Percentiles rank a stretch among this genome's conserved stretches.
Evolutionary conservation across 2,113 vertebrate species (phyloP).

Genomic region (Cichladusa arquata): DNA sequence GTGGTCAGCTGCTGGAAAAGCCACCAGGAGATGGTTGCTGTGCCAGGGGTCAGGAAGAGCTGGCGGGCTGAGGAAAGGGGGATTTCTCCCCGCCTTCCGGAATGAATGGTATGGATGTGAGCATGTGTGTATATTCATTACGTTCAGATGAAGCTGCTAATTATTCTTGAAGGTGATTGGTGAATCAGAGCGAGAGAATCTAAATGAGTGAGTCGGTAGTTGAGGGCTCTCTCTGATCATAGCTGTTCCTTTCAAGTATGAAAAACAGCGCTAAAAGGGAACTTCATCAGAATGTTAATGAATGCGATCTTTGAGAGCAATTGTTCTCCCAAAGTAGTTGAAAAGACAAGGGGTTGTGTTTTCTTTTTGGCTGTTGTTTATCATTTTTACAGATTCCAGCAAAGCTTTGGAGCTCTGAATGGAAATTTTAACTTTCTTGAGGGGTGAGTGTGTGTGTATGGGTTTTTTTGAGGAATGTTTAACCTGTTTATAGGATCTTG

Average conservation of each 20-base stretch:
- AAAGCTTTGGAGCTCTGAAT: background rate
- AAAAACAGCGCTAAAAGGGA: conserved; percentile 68
- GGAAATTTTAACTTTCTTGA: background rate
- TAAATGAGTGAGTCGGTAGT: conserved; percentile 64
- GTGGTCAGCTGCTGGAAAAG: background rate
- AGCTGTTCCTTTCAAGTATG: conserved; percentile 61
- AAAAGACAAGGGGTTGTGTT: conserved; percentile 57
- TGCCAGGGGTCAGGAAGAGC: background rate
- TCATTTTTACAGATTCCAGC: conserved; percentile 29
- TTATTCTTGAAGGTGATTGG: conserved; percentile 70
- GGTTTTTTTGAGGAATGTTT: background rate
- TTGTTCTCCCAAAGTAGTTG: conserved; percentile 62
- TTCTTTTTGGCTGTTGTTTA: conserved; percentile 53
- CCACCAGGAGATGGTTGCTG: background rate
- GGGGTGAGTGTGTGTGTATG: background rate
- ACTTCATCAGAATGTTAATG: conserved; percentile 70
- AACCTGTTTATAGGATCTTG: background rate
- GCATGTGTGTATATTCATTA: conserved; percentile 54
- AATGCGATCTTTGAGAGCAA: conserved; percentile 64
- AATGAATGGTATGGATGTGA: conserved; percentile 37
- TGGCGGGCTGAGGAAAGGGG: background rate
- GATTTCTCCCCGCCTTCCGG: background rate
- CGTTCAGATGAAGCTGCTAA: conserved; percentile 60
- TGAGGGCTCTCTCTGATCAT: conserved; percentile 67
- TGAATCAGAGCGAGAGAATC: conserved; percentile 68